Base-by-base conservation (phyloP, 2,888 invertebrate genomes). In the Andrena praecox region DNA sequence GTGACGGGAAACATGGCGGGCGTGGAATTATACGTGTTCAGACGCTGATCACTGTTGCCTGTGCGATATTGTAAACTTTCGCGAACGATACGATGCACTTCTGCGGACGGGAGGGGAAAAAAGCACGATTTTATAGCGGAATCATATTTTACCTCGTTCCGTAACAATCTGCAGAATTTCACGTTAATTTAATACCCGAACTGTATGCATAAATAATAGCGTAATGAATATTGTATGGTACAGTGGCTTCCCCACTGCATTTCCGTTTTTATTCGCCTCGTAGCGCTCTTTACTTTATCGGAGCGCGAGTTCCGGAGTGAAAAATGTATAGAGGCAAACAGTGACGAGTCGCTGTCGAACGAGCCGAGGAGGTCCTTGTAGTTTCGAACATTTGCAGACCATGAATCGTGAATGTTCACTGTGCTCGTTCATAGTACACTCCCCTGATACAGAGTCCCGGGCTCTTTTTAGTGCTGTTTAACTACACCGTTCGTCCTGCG, bases 241-340 rank as follows among this genome's bases (percentile, higher is more conserved):
- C 24, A 52, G 52, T 20, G 52, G 52, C 20, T 52, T 20, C 42
- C 42, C 4, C 42, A 5, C 5, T 42, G 42, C 4, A 5, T 64
- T 66, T 66, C 8, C 1, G 6, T 20, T 31, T 24, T 24, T 12
- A 63, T 52, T 24, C 71, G 33, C 4, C n/a, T 10, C 71, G 0
- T 24, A 2, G n/a, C 50, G 1, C 62, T 3, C 8, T 66, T 24
- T 29, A 20, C 29, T 27, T 56, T 67, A 54, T 50, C 74, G 16
- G 29, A 52, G 59, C 35, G 35, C 73, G 16, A 35, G 73, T 24
- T 52, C 16, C 66, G 27, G 8, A 10, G 10, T 77, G 16, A 77
- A 77, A 73, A 66, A 77, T 77, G 73, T 66, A 77, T 59, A 66
- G 73, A 67, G 35, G 60, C 77, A 77, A 77, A 77, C 77, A 77